Evolutionary conservation across 2,888 invertebrate species (phyloP).

Genomic region (Hypomecis atomaria): DNA sequence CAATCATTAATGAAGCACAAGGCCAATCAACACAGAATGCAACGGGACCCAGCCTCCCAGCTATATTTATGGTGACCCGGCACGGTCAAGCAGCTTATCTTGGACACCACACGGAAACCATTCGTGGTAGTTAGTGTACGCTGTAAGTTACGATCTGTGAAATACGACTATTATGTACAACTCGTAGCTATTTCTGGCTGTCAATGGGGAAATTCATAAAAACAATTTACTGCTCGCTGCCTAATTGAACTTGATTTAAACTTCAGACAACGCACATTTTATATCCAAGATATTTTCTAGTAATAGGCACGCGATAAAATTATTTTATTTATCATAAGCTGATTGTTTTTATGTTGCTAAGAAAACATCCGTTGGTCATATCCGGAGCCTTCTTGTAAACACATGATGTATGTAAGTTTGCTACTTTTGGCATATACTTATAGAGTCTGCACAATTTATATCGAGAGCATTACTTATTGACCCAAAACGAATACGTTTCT

Average conservation of each 20-base stretch:
- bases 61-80: conserved; percentile 68
- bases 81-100: conserved; percentile 60
- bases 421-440: conserved; percentile 30
- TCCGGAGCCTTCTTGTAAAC: not conserved
- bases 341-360: not conserved
- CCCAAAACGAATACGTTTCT: conserved; percentile 68
- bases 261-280: conserved; percentile 18
- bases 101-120: conserved; percentile 54
- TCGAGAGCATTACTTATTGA: conserved; percentile 57
- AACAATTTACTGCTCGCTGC: conserved; percentile 25
- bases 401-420: not conserved
- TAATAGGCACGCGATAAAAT: conserved; percentile 4
- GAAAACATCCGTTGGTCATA: not conserved
- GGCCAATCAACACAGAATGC: conserved; percentile 59
- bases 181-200: conserved; percentile 23
- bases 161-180: conserved; percentile 32
- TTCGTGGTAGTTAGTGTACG: conserved; percentile 52
- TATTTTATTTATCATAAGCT: conserved; percentile 1
- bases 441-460: conserved; percentile 56
- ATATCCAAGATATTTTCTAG: conserved; percentile 3
- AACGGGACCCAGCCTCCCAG: conserved; percentile 59
- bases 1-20: conserved; percentile 54
- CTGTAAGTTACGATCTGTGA: conserved; percentile 53
- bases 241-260: conserved; percentile 31
- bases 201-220: conserved; percentile 31